Evolutionary conservation across 1,140 invertebrate genomes (phyloP).

Genomic region (Cephus cinctus): DNA sequence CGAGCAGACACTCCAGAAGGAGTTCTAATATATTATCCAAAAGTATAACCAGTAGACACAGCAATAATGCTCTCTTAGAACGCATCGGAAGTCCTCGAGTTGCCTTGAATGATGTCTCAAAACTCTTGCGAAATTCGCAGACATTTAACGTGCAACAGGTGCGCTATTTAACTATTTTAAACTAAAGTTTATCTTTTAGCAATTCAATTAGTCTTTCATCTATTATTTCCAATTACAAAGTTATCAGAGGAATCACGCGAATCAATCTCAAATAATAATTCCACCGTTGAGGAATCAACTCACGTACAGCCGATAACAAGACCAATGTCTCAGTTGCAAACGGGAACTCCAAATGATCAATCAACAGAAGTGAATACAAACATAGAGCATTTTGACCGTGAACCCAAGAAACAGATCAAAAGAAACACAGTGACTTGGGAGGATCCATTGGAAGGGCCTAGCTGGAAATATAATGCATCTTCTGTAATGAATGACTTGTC

Average conservation of each 20-base stretch:
- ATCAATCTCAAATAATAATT: conserved; percentile 7
- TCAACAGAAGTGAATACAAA: not conserved
- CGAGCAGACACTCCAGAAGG: conserved; percentile 24
- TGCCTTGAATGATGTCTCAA: conserved; percentile 44
- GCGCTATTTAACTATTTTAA: conserved; percentile 12
- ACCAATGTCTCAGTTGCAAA: not conserved
- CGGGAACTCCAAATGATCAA: not conserved
- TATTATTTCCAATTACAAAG: too few relatives aligned
- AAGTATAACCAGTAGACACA: not conserved
- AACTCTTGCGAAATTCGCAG: conserved; percentile 43
- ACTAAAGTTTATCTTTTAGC: not conserved
- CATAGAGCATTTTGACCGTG: not conserved
- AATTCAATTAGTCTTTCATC: not conserved
- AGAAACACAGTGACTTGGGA: conserved; percentile 15
- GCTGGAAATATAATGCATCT: conserved; percentile 29
- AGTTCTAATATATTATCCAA: conserved; percentile 23
- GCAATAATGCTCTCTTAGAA: conserved; percentile 7
- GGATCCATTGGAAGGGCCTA: conserved; percentile 50
- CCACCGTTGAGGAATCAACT: not conserved
- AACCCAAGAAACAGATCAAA: not conserved
- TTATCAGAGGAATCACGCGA: not conserved
- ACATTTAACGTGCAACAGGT: conserved; percentile 39
- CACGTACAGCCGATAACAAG: not conserved
- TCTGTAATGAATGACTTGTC: conserved; percentile 2
- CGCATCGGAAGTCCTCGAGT: conserved; percentile 35